Percentiles rank a stretch among this genome's conserved stretches.
Conservation (phyloP, 2,797 vertebrate genomes). For the Triplophysa yarkandensis region DNA sequence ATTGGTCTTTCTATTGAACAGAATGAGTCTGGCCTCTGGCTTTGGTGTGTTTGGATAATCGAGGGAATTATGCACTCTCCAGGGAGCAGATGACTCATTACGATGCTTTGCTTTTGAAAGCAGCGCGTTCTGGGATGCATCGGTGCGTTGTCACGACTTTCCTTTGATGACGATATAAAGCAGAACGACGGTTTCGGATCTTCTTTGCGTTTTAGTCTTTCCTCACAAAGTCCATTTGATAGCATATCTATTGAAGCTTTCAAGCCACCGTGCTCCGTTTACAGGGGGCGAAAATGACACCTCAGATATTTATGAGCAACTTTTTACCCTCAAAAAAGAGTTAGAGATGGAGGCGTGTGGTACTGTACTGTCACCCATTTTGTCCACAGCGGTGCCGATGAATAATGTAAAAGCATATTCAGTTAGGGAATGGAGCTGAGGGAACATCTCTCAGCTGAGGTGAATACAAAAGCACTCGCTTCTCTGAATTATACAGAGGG, state of each 20-base stretch:
- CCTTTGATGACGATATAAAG: neutral
- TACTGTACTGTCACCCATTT: constrained; percentile 44
- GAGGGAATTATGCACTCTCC: constrained; percentile 41
- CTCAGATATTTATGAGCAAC: constrained; percentile 42
- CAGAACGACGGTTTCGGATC: constrained; percentile 4
- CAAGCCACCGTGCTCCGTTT: constrained; percentile 9
- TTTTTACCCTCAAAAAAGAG: constrained; percentile 37
- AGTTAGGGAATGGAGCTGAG: constrained; percentile 32
- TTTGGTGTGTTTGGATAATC: constrained; percentile 37
- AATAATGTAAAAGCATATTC: constrained; percentile 52
- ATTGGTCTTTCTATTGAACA: constrained; percentile 38
- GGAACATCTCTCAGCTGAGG: constrained; percentile 45
- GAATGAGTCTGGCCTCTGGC: constrained; percentile 44
- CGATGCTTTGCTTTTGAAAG: neutral
- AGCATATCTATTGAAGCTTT: constrained; percentile 14
- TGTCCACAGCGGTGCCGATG: constrained; percentile 38
- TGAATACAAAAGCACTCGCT: constrained; percentile 45
- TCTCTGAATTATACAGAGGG: constrained; percentile 47
- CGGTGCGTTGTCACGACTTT: neutral
- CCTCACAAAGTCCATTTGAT: constrained; percentile 1
- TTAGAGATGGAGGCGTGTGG: constrained; percentile 17
- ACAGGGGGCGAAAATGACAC: constrained; percentile 18
- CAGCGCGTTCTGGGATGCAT: neutral
- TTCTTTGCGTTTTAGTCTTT: neutral
- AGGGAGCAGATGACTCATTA: constrained; percentile 29